These are phyloP conservation scores for Antechinus flavipes DNA, from an alignment of 2,113 vertebrate genomes.

Conservation along the genomic window DNA sequence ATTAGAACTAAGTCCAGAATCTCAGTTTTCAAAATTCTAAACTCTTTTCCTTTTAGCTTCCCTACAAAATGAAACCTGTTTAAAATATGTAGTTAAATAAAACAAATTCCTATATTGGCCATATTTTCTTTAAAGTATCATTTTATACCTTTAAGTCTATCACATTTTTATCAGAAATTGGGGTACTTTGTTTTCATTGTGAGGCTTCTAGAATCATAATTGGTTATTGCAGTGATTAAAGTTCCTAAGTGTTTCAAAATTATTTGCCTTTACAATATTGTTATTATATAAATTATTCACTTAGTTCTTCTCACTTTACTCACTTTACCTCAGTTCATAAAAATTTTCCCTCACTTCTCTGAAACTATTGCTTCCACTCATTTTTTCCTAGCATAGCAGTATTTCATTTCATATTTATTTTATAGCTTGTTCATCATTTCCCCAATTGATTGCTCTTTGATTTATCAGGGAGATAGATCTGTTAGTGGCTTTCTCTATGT, in stretches of 20 bases:
- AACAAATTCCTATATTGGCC: not conserved
- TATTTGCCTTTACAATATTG: not conserved
- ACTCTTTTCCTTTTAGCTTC: not conserved
- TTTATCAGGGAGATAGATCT: not conserved
- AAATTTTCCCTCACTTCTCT: not conserved
- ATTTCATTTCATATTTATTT: not conserved
- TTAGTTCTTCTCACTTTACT: not conserved
- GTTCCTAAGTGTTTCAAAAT: not conserved
- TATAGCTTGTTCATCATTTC: not conserved
- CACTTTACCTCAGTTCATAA: not conserved
- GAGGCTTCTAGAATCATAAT: not conserved
- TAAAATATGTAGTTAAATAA: not conserved
- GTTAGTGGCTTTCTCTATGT: not conserved
- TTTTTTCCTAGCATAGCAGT: not conserved
- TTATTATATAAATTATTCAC: not conserved
- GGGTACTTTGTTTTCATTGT: not conserved
- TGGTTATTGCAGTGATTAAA: not conserved
- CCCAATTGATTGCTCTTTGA: not conserved
- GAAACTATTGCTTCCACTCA: not conserved
- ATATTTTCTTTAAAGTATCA: not conserved
- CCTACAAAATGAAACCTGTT: not conserved
- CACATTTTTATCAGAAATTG: not conserved
- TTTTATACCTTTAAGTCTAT: not conserved
- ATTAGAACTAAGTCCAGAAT: not conserved
- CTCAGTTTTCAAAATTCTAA: not conserved